Percentiles rank a stretch among this genome's conserved stretches.
Conservation (phyloP, 2,113 vertebrate species). For the Pseudonaja textilis region DNA sequence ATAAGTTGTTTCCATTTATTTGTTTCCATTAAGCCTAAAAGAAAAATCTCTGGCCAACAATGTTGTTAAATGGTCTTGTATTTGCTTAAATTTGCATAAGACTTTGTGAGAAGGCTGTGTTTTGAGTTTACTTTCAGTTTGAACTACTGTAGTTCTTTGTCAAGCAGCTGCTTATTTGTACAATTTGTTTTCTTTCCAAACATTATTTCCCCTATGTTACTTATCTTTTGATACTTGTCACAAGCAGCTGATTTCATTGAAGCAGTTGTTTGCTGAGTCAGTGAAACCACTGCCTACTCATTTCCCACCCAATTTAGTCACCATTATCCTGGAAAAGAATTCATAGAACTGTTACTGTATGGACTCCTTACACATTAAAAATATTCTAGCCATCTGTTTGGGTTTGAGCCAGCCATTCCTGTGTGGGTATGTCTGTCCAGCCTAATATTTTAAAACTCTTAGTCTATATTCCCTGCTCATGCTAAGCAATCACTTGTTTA, state of each 20-base stretch:
- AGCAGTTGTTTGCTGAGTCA: constrained; percentile 51
- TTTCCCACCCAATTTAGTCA: constrained; percentile 45
- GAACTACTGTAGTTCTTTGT: not conserved
- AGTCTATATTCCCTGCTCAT: not conserved
- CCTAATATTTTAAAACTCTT: not conserved
- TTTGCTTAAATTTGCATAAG: not conserved
- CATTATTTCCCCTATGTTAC: not conserved
- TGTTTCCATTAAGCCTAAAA: not conserved
- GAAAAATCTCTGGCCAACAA: not conserved
- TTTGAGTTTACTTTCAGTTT: not conserved
- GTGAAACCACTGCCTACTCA: constrained; percentile 38
- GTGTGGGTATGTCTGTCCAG: constrained; percentile 2
- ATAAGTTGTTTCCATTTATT: not conserved
- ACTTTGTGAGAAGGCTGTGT: not conserved
- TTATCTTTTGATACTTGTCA: not conserved
- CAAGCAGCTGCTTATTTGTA: rapidly evolving
- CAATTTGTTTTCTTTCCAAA: not conserved
- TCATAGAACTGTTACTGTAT: constrained; percentile 32
- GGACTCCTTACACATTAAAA: not conserved
- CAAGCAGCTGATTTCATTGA: constrained; percentile 29
- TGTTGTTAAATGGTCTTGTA: not conserved
- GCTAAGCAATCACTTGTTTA: not conserved
- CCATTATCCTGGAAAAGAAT: constrained; percentile 19
- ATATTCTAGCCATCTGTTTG: constrained; percentile 35
- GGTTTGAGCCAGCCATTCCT: constrained; percentile 20